A percentile compares a stretch with the other conserved stretches of the same genome.
Conservation (phyloP, 2,113 vertebrate species). For the Marcusenius ussheri region DNA sequence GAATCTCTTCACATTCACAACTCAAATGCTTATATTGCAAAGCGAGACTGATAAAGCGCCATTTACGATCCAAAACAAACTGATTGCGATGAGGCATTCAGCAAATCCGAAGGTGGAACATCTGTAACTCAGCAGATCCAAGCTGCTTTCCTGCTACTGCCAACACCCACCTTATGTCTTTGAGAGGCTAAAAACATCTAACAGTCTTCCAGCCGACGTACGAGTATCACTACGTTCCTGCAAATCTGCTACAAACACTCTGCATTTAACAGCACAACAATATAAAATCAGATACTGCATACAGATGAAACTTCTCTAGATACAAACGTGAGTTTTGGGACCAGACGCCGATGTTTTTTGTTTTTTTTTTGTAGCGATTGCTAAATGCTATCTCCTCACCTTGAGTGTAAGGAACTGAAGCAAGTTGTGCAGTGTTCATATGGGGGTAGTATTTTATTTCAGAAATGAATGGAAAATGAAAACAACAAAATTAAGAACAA, state of each 20-base stretch:
- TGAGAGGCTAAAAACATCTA: neutral
- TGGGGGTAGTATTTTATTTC: slow-evolving; percentile 41
- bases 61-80: neutral
- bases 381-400: slow-evolving; percentile 58
- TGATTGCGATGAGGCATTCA: neutral
- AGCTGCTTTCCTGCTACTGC: neutral
- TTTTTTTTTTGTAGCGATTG: slow-evolving; percentile 36
- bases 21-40: neutral
- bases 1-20: neutral
- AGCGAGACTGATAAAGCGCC: neutral
- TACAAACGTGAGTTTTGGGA: neutral
- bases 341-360: neutral
- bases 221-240: neutral
- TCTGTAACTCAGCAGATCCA: neutral
- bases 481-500: slow-evolving; percentile 50
- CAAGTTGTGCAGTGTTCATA: slow-evolving; percentile 65
- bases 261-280: neutral
- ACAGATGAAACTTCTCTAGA: neutral
- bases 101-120: neutral
- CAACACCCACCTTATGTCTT: neutral
- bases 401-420: slow-evolving; percentile 61
- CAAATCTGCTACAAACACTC: neutral
- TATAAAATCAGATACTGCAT: neutral
- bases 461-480: slow-evolving; percentile 51
- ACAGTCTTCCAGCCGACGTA: neutral